Conservation (phyloP, 2,888 invertebrate species). For the Polydrusus cervinus region DNA sequence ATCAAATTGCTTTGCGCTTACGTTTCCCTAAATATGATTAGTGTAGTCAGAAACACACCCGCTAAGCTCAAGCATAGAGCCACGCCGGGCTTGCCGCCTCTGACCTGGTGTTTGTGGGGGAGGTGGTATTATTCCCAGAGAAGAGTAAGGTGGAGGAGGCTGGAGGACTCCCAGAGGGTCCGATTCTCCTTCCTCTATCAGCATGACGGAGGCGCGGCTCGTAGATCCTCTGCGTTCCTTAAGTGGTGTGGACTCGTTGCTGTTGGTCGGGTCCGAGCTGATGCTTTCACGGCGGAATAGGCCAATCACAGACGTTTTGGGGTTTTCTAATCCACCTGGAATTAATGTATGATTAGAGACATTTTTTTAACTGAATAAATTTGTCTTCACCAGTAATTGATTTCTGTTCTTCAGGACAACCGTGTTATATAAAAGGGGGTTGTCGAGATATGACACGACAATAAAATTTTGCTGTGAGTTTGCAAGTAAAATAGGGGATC, state of each 20-base stretch:
- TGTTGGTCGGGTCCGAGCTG: constrained; percentile 78
- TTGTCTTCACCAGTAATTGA: no score
- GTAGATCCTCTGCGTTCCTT: constrained; percentile 67
- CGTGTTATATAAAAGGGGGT: no score
- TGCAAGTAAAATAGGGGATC: no score
- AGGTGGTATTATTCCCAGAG: constrained; percentile 58
- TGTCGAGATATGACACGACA: no score
- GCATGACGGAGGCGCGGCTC: constrained; percentile 71
- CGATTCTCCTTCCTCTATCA: constrained; percentile 75
- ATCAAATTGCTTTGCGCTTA: constrained; percentile 44
- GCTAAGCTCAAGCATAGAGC: constrained; percentile 88
- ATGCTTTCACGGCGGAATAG: constrained; percentile 89
- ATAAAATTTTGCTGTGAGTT: no score
- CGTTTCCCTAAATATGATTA: constrained; percentile 56
- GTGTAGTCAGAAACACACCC: constrained; percentile 75
- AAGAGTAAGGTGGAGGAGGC: background rate
- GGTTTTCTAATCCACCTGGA: constrained; percentile 89
- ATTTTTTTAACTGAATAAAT: no score
- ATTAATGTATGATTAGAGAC: no score
- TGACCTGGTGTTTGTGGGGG: constrained; percentile 79
- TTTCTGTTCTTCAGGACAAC: no score
- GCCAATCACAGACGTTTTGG: constrained; percentile 92
- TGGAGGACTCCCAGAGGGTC: constrained; percentile 68
- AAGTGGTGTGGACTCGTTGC: constrained; percentile 70
- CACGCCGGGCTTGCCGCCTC: constrained; percentile 81